These are phyloP conservation scores for Procapra przewalskii DNA, from an alignment of 2,113 vertebrate genomes.

Conservation along the genomic window DNA sequence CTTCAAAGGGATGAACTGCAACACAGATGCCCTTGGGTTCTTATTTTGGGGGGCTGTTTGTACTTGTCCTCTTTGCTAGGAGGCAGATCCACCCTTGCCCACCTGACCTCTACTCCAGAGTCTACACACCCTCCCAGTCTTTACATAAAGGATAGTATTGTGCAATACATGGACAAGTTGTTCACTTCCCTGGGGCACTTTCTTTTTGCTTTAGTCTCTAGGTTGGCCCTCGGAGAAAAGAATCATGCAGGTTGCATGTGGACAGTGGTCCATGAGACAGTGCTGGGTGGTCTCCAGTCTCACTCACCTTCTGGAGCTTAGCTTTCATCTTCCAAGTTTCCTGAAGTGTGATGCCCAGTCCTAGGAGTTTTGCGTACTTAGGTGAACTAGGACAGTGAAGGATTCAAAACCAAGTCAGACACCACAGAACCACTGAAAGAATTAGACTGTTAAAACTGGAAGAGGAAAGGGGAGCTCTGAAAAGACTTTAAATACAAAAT, in stretches of 20 bases:
- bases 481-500: background rate
- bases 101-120: background rate
- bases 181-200: background rate
- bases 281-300: background rate
- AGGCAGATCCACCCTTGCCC: background rate
- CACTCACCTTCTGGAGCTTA: background rate
- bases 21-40: background rate
- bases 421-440: background rate
- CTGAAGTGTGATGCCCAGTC: background rate
- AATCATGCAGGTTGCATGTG: background rate
- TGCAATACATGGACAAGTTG: background rate
- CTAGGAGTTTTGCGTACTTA: background rate
- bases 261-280: background rate
- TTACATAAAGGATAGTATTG: background rate
- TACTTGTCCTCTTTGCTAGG: background rate
- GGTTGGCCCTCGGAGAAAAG: background rate
- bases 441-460: background rate
- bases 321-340: background rate
- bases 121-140: background rate
- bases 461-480: background rate
- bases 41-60: background rate
- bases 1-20: background rate
- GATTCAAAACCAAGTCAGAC: background rate
- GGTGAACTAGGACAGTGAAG: background rate
- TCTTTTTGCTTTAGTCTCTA: background rate